phyloP scores from a whole-genome alignment of 2,113 vertebrate genomes.

The Porphyrio hochstetteri region DNA sequence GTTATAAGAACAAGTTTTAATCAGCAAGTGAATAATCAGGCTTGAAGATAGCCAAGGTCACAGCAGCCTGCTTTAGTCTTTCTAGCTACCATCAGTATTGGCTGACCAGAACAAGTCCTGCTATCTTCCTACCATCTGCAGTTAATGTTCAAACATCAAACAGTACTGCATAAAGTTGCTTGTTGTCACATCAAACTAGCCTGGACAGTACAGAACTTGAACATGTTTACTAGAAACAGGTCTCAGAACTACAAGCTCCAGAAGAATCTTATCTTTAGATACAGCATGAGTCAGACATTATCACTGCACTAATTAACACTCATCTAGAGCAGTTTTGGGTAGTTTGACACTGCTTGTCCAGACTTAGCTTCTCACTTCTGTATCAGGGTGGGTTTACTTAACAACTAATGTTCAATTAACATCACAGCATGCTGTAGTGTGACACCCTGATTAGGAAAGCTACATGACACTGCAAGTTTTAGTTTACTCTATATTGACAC shows the following conservation, averaged over 20 bases:
- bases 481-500: neutral
- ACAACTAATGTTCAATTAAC: neutral
- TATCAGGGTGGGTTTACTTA: neutral
- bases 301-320: neutral
- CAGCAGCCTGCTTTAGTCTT: neutral
- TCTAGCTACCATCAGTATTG: neutral
- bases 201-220: neutral
- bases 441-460: neutral
- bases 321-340: neutral
- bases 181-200: conserved; percentile 52
- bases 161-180: neutral
- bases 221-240: conserved; percentile 39
- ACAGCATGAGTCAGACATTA: neutral
- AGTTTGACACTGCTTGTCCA: neutral
- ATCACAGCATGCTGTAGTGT: neutral
- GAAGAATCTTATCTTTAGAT: neutral
- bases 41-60: conserved; percentile 34
- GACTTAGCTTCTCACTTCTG: neutral
- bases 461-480: neutral
- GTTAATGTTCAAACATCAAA: neutral
- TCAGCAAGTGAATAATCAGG: neutral
- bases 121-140: conserved; percentile 43
- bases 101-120: conserved; percentile 39
- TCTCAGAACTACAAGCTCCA: neutral
- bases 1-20: neutral